phyloP scores from a whole-genome alignment of 2,888 invertebrate genomes.

The Coelinius sp. region DNA sequence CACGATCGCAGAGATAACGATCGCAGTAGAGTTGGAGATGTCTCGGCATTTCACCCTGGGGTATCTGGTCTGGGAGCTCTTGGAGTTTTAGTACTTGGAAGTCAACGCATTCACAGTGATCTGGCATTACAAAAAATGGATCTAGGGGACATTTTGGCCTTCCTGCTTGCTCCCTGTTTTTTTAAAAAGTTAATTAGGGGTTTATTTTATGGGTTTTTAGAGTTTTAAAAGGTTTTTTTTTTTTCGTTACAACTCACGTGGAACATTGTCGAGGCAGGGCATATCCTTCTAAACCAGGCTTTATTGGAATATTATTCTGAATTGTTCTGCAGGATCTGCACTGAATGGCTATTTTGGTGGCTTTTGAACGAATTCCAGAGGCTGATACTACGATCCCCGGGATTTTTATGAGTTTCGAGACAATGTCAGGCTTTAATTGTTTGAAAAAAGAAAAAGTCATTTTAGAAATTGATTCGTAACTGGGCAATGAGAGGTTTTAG shows the following conservation, averaged over 20 bases:
- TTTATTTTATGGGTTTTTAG: too few species aligned
- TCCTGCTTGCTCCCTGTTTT: constrained; percentile 95
- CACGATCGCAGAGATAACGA: constrained; percentile 91
- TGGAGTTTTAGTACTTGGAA: constrained; percentile 98
- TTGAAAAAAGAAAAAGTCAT: constrained; percentile 38
- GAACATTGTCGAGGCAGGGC: constrained; percentile 94
- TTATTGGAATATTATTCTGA: constrained; percentile 90
- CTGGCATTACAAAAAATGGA: constrained; percentile 98
- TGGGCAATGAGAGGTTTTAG: too few species aligned
- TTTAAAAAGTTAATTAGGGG: too few species aligned
- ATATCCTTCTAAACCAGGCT: constrained; percentile 97
- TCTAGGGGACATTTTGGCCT: constrained; percentile 95
- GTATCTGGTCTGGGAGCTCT: constrained; percentile 94
- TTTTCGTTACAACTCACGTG: constrained; percentile 85
- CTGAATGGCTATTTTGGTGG: constrained; percentile 94
- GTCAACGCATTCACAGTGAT: constrained; percentile 97
- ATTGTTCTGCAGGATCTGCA: constrained; percentile 94
- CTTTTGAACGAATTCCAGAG: constrained; percentile 95
- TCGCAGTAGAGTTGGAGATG: constrained; percentile 96
- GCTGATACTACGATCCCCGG: constrained; percentile 96
- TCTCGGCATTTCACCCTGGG: constrained; percentile 98
- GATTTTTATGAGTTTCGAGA: constrained; percentile 93
- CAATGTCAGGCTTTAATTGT: constrained; percentile 85
- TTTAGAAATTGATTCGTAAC: too few species aligned
- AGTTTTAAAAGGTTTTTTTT: too few species aligned